Evolutionary conservation across 2,888 invertebrate species (phyloP).

Genomic region (Synanthedon andrenaeformis): DNA sequence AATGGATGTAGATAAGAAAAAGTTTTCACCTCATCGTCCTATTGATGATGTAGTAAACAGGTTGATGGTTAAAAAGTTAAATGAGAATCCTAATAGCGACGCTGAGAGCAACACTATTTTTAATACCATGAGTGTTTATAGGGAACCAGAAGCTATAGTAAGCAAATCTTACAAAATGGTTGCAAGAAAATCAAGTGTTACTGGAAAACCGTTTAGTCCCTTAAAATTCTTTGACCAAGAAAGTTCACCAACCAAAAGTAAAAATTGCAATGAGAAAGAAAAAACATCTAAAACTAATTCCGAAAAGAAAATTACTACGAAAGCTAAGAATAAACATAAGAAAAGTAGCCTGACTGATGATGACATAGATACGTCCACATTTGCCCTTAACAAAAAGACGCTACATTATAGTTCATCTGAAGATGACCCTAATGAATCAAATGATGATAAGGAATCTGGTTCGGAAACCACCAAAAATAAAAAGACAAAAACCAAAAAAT

Average conservation of each 20-base stretch:
- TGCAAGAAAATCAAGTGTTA: constrained; percentile 62
- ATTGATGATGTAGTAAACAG: constrained; percentile 64
- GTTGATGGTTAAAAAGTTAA: constrained; percentile 48
- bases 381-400: constrained; percentile 45
- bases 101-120: constrained; percentile 12
- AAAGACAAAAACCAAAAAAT: constrained; percentile 51
- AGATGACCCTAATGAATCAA: constrained; percentile 54
- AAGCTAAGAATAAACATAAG: constrained; percentile 37
- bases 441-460: constrained; percentile 52
- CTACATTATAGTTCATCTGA: constrained; percentile 53
- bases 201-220: constrained; percentile 63
- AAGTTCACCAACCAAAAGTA: constrained; percentile 21
- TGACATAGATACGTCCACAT: constrained; percentile 54
- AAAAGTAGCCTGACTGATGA: constrained; percentile 48
- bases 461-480: constrained; percentile 46
- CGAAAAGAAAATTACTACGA: constrained; percentile 29
- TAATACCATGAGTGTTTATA: constrained; percentile 18
- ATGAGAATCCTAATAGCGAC: constrained; percentile 18
- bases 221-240: constrained; percentile 54
- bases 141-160: constrained; percentile 51
- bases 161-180: constrained; percentile 67
- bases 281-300: constrained; percentile 16
- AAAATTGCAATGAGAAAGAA: constrained; percentile 11
- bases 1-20: constrained; percentile 53
- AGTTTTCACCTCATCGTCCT: constrained; percentile 57